Conservation (phyloP, 2,797 vertebrate genomes). For the Dryobates pubescens region DNA sequence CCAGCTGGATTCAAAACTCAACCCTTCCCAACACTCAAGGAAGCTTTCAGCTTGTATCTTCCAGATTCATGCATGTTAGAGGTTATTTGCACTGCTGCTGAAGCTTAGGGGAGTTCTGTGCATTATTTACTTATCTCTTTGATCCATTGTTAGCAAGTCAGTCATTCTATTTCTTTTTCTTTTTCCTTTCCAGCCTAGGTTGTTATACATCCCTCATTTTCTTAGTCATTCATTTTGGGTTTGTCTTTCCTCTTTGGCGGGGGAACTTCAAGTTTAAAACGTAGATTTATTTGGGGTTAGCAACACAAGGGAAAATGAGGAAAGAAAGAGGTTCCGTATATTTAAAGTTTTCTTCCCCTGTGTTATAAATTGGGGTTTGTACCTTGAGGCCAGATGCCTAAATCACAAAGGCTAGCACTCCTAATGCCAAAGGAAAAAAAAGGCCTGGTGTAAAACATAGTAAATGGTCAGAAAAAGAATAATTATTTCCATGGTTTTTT, state of each 20-base stretch:
- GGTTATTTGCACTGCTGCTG: slow-evolving; percentile 23
- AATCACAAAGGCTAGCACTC: not conserved
- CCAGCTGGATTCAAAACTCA: slow-evolving; percentile 34
- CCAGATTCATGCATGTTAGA: slow-evolving; percentile 40
- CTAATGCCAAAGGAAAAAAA: not conserved
- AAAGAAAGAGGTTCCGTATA: not conserved
- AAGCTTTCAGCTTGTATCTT: slow-evolving; percentile 29
- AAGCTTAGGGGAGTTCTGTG: slow-evolving; percentile 24
- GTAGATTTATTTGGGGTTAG: not conserved
- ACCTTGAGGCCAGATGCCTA: slow-evolving; percentile 4
- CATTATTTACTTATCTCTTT: slow-evolving; percentile 44
- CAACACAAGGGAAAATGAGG: not conserved
- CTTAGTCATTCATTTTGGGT: not conserved
- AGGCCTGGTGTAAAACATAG: not conserved
- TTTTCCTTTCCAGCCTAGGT: not conserved
- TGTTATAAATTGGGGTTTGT: not conserved
- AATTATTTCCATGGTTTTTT: not conserved
- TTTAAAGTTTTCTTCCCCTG: slow-evolving; percentile 11
- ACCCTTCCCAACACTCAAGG: slow-evolving; percentile 33
- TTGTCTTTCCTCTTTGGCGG: slow-evolving; percentile 18
- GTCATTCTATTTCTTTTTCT: not conserved
- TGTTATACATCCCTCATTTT: slow-evolving; percentile 9
- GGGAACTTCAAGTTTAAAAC: not conserved
- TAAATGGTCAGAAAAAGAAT: slow-evolving; percentile 26
- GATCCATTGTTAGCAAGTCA: slow-evolving; percentile 37